Conservation (phyloP, 2,797 vertebrate species). For the Cossypha dichroa region DNA sequence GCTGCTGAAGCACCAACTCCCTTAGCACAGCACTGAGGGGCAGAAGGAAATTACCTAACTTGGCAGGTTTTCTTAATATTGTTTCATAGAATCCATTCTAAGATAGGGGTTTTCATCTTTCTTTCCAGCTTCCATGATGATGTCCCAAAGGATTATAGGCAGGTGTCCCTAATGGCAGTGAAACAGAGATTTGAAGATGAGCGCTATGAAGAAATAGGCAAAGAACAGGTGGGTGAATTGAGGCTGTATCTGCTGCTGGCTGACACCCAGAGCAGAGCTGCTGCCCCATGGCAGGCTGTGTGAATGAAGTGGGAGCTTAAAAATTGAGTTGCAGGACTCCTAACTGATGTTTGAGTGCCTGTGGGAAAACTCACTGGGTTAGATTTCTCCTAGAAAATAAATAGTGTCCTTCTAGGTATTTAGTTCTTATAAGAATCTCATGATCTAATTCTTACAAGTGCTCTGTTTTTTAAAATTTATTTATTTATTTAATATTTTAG, state of each 20-base stretch:
- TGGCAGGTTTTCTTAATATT: background rate
- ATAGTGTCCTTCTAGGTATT: background rate
- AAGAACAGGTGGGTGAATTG: slow-evolving; percentile 80
- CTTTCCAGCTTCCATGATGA: slow-evolving; percentile 88
- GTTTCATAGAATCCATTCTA: background rate
- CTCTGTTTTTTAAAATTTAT: background rate
- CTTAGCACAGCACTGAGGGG: background rate
- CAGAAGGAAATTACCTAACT: background rate
- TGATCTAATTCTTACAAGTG: background rate
- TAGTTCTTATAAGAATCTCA: background rate
- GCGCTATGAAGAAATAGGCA: slow-evolving; percentile 87
- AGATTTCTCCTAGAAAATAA: background rate
- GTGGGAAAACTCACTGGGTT: background rate
- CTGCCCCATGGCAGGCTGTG: background rate
- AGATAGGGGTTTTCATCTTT: background rate
- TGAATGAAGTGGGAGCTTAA: background rate
- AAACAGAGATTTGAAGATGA: slow-evolving; percentile 95
- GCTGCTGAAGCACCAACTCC: background rate
- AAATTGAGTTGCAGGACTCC: background rate
- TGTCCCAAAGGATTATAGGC: slow-evolving; percentile 93
- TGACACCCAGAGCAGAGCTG: background rate
- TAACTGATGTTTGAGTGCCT: background rate
- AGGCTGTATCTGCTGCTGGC: background rate
- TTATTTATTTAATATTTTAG: slow-evolving; percentile 63
- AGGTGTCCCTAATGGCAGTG: slow-evolving; percentile 91